Evolutionary conservation across 2,113 vertebrate genomes (phyloP).

Genomic region (Channa maculata): DNA sequence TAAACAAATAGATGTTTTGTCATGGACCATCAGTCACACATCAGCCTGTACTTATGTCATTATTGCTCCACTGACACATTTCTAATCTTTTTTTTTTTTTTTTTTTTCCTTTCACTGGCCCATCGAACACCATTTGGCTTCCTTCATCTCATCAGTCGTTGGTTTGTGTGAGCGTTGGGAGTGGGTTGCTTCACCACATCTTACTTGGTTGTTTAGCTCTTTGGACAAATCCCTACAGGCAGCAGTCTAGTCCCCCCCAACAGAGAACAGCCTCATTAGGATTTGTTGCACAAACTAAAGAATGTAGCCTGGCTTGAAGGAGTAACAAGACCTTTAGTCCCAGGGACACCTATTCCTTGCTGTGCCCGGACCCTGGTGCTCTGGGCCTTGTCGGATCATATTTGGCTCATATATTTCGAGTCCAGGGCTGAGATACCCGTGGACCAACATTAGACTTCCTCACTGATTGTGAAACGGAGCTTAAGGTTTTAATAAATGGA

Average conservation of each 20-base stretch:
- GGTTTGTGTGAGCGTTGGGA: conserved; percentile 13
- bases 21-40: conserved; percentile 1
- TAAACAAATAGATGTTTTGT: conserved; percentile 11
- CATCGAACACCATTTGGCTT: conserved; percentile 12
- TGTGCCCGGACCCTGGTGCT: conserved; percentile 62
- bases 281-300: conserved; percentile 68
- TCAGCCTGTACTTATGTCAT: background rate
- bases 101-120: background rate
- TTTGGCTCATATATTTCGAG: conserved; percentile 65
- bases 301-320: conserved; percentile 47
- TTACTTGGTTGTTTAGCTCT: conserved; percentile 48
- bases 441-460: conserved; percentile 24
- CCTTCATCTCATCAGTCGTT: conserved; percentile 17
- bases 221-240: conserved; percentile 58
- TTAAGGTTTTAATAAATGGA: conserved; percentile 42
- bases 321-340: conserved; percentile 38
- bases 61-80: background rate
- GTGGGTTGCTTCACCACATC: conserved; percentile 44
- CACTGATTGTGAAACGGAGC: conserved; percentile 34
- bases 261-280: conserved; percentile 74
- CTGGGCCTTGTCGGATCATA: conserved; percentile 67
- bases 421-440: conserved; percentile 52
- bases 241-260: conserved; percentile 38
- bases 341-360: conserved; percentile 63
- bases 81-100: background rate